Evolutionary conservation across 2,113 vertebrate species (phyloP).

Genomic region (Odobenus rosmarus): DNA sequence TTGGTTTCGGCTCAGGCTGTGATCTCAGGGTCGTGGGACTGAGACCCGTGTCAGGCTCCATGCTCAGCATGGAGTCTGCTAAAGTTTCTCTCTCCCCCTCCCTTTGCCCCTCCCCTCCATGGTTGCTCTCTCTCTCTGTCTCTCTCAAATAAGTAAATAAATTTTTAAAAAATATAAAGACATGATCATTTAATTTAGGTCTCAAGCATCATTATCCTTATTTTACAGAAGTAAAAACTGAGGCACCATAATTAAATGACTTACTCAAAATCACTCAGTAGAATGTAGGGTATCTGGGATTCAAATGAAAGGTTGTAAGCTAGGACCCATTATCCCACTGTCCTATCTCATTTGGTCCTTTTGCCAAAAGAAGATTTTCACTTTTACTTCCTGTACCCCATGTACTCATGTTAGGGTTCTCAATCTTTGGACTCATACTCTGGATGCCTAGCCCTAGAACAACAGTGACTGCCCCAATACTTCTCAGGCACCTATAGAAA

Average conservation of each 20-base stretch:
- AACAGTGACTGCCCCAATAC: not conserved
- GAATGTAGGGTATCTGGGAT: not conserved
- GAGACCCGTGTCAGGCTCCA: not conserved
- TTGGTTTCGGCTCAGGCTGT: not conserved
- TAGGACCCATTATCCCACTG: rapidly evolving
- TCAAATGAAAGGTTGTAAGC: not conserved
- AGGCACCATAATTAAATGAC: not conserved
- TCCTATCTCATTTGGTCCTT: not conserved
- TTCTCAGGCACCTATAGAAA: not conserved
- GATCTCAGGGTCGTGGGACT: not conserved
- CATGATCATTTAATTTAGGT: not conserved
- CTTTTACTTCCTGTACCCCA: not conserved
- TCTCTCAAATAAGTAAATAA: not conserved
- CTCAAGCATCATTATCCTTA: not conserved
- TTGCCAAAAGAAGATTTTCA: not conserved
- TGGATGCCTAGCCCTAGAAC: not conserved
- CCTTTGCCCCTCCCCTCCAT: not conserved
- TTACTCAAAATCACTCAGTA: not conserved
- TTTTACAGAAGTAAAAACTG: not conserved
- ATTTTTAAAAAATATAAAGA: not conserved
- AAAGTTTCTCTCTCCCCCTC: not conserved
- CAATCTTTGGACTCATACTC: not conserved
- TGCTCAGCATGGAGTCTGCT: not conserved
- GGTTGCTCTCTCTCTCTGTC: not conserved
- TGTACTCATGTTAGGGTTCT: not conserved